Base-by-base conservation (phyloP, 1,140 invertebrate genomes). In the Sminthurides bifidus region DNA sequence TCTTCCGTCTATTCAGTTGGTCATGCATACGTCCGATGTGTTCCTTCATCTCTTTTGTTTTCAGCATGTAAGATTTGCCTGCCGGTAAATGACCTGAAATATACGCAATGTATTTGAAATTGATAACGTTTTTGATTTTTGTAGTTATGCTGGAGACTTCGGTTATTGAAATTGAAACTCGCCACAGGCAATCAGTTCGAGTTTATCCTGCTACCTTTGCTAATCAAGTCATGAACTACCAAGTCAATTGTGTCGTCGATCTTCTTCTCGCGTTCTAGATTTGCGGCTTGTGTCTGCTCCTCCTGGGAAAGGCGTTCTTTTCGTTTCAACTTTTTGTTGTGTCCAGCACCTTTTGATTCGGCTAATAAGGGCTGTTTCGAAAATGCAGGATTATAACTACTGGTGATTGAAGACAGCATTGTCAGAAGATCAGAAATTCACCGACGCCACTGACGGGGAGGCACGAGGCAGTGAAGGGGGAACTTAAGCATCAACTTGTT, bases 21-120 rank as follows among this genome's bases (percentile, higher is more conserved):
- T 45, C 50, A 43, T 31, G n/a, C 33, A 52, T 41, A 19, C 30
- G 21, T n/a, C 23, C 56, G 30, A 57, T 52, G 15, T 57, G 40
- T 15, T 31, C 43, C 23, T 45, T 44, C 40, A 52, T 52, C 29
- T 57, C 40, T 10, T 38, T 27, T 19, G 45, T 57, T 52, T 52
- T 52, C 5, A 56, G 38, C 23, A 43, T 5, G 26, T 56, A 52
- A 5, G 46, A 52, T 24, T 51, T 56, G 29, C 37, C 26, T 31
- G 54, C 14, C 6, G 29, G 37, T 37, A 56, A 1, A 31, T 51
- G 49, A 29, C 54, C 54, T 56, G 37, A 2, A 19, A 52, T 1
- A 29, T 19, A 33, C 4, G 26, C 5, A 51, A 10, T 21, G 29
- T 38, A 5, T 30, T 46, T 23, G 8, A 19, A 3, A 46, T 46